phyloP scores from a whole-genome alignment of 2,888 invertebrate genomes.

The Phortica okadai region DNA sequence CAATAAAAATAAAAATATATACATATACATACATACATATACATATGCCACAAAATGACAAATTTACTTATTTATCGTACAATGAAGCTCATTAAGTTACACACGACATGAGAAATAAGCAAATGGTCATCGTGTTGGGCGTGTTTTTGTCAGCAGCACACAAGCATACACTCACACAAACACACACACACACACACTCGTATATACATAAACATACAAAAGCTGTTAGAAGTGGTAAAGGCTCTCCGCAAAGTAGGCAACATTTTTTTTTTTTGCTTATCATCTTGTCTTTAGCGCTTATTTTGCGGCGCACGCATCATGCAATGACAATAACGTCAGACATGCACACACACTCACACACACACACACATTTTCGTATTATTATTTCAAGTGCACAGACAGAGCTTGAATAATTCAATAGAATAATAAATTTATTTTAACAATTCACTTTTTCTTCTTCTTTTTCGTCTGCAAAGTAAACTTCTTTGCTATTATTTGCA shows the following conservation, averaged over 20 bases:
- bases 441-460: too few species aligned
- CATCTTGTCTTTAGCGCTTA: neutral
- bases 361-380: neutral
- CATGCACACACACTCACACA: neutral
- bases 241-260: neutral
- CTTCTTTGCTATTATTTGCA: too few species aligned
- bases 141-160: conserved; percentile 19
- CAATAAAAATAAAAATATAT: neutral
- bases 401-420: too few species aligned
- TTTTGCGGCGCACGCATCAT: neutral
- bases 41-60: conserved; percentile 27
- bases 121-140: conserved; percentile 18
- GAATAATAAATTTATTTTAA: too few species aligned
- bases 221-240: neutral
- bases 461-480: too few species aligned
- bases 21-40: neutral
- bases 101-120: conserved; percentile 28
- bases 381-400: neutral
- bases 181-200: neutral
- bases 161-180: conserved; percentile 11
- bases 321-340: neutral
- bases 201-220: neutral
- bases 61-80: conserved; percentile 36
- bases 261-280: too few species aligned
- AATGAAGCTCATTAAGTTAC: conserved; percentile 13